These are phyloP conservation scores for Gymnocephalus cernua DNA, from an alignment of 2,113 vertebrate species.

Conservation along the genomic window DNA sequence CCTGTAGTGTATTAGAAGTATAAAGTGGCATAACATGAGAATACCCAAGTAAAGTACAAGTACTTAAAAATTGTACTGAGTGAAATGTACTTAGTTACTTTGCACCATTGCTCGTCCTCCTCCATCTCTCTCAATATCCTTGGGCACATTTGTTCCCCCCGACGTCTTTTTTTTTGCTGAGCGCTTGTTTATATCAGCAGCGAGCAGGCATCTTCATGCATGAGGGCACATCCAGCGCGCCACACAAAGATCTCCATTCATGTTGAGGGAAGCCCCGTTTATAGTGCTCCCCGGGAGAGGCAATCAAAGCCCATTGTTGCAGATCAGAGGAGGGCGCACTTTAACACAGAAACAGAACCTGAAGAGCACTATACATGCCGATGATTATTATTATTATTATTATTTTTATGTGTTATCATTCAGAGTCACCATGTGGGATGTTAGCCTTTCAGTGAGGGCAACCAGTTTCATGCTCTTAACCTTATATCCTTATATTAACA, in stretches of 20 bases:
- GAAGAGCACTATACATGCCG: slow-evolving; percentile 20
- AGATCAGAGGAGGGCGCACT: slow-evolving; percentile 53
- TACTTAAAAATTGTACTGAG: not conserved
- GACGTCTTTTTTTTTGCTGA: slow-evolving; percentile 44
- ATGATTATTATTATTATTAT: no score
- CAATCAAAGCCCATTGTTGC: slow-evolving; percentile 59
- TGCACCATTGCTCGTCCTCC: not conserved
- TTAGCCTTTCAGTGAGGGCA: slow-evolving; percentile 25
- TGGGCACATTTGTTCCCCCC: not conserved
- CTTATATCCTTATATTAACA: slow-evolving; percentile 46
- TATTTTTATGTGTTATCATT: slow-evolving; percentile 22
- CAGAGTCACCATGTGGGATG: slow-evolving; percentile 21
- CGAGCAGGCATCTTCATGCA: slow-evolving; percentile 67
- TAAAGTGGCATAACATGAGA: not conserved
- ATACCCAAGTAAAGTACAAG: slow-evolving; percentile 2
- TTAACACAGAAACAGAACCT: slow-evolving; percentile 30
- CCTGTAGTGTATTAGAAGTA: not conserved
- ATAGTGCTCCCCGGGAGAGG: slow-evolving; percentile 47
- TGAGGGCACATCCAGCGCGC: slow-evolving; percentile 56
- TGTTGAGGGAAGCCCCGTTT: slow-evolving; percentile 67
- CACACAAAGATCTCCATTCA: slow-evolving; percentile 59
- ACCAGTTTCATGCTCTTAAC: slow-evolving; percentile 17
- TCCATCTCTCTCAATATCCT: slow-evolving; percentile 36
- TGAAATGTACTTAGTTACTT: not conserved
- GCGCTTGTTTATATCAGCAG: slow-evolving; percentile 63